phyloP scores from a whole-genome alignment of 2,113 vertebrate species.

The Sclerurus mexicanus region DNA sequence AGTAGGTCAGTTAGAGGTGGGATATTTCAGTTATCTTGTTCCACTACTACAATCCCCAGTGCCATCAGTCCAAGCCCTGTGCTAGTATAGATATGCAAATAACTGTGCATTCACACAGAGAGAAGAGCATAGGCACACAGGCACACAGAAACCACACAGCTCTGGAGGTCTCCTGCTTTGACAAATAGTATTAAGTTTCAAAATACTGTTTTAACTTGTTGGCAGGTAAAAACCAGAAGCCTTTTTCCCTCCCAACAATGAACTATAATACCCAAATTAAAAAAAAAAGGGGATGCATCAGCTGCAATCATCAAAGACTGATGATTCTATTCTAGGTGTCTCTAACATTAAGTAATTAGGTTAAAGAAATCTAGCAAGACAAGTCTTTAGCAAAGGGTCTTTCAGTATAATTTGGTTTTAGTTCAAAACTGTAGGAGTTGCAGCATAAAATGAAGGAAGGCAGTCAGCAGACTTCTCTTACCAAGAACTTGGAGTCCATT shows the following conservation, averaged over 20 bases:
- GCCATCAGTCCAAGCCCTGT: background rate
- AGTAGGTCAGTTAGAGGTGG: background rate
- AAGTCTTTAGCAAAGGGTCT: background rate
- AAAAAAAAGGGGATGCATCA: background rate
- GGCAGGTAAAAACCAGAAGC: background rate
- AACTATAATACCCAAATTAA: background rate
- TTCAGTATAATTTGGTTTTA: background rate
- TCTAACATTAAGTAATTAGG: background rate
- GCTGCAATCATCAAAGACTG: background rate
- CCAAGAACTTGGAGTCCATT: constrained; percentile 88
- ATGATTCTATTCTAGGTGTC: background rate
- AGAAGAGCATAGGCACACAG: background rate
- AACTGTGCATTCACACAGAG: background rate
- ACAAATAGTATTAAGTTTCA: background rate
- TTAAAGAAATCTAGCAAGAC: background rate
- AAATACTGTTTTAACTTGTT: background rate
- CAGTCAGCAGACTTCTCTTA: constrained; percentile 53
- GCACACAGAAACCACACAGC: background rate
- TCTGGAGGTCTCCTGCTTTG: background rate
- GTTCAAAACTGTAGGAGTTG: background rate
- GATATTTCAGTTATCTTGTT: background rate
- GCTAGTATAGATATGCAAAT: background rate
- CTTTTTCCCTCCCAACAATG: background rate
- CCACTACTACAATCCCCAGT: background rate
- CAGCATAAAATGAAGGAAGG: background rate